phyloP scores from a whole-genome alignment of 2,888 invertebrate species.

The Volucella inflata region DNA sequence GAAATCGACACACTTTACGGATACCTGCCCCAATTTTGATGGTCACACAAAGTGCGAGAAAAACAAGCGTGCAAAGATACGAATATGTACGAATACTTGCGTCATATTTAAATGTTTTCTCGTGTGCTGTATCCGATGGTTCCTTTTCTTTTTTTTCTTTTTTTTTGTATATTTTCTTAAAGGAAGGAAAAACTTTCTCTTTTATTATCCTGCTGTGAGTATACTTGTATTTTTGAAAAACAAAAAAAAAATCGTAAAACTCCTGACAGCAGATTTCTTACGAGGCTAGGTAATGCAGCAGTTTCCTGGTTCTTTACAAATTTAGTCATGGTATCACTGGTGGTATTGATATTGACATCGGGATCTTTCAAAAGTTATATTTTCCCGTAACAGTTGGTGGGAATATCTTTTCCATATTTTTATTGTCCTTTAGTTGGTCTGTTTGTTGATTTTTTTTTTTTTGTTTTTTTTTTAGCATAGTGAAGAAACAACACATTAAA shows the following conservation, averaged over 20 bases:
- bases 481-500: conserved; percentile 13
- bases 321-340: conserved; percentile 35
- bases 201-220: conserved; percentile 72
- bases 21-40: conserved; percentile 59
- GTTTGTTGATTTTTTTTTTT: background rate
- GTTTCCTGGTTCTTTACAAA: conserved; percentile 52
- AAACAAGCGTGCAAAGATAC: conserved; percentile 13
- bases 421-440: background rate
- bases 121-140: conserved; percentile 10
- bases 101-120: conserved; percentile 45
- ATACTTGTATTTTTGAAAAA: conserved; percentile 47
- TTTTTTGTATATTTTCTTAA: conserved; percentile 23
- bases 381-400: conserved; percentile 58
- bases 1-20: conserved; percentile 59
- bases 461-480: background rate
- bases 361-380: conserved; percentile 8
- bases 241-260: background rate
- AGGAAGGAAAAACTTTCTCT: conserved; percentile 65
- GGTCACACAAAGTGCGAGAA: background rate
- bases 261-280: conserved; percentile 34
- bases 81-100: conserved; percentile 35
- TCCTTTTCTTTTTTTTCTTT: conserved; percentile 18
- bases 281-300: too few species aligned
- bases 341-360: background rate
- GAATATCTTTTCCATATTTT: conserved; percentile 24